A percentile compares a stretch with the other conserved stretches of the same genome.
Evolutionary conservation across 2,888 invertebrate genomes (phyloP).

Genomic region (Frankliniella fusca): DNA sequence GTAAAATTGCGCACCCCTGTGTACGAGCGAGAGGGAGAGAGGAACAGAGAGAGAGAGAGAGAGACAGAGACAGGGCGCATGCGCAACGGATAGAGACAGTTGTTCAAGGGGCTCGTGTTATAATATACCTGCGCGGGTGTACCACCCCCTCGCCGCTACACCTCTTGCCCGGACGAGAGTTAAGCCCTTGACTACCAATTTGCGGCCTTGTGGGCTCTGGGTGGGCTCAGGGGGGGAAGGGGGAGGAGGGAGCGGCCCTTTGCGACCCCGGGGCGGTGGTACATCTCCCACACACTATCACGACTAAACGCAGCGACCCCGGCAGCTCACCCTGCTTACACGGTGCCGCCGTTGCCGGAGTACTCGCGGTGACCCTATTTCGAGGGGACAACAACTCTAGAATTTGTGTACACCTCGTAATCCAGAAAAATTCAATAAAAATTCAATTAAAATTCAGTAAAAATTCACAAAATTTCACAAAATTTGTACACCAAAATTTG

Average conservation of each 20-base stretch:
- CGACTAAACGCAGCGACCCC: neutral
- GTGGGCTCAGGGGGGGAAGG: neutral
- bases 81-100: neutral
- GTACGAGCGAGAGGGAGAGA: neutral
- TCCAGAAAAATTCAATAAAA: no score
- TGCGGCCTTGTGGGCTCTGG: neutral
- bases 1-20: slow-evolving; percentile 22
- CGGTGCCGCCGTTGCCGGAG: neutral
- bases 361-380: no score
- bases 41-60: neutral
- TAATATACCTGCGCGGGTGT: neutral
- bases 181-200: slow-evolving; percentile 5
- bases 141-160: neutral
- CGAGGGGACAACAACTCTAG: no score
- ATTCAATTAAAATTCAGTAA: no score
- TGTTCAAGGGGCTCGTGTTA: neutral
- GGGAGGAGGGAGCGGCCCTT: neutral
- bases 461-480: no score
- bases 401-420: no score
- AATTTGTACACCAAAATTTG: no score
- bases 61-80: neutral
- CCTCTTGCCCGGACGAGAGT: neutral
- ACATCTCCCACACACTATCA: slow-evolving; percentile 11
- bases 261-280: neutral
- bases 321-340: neutral